phyloP scores from a whole-genome alignment of 2,113 vertebrate species.

The Apus apus region DNA sequence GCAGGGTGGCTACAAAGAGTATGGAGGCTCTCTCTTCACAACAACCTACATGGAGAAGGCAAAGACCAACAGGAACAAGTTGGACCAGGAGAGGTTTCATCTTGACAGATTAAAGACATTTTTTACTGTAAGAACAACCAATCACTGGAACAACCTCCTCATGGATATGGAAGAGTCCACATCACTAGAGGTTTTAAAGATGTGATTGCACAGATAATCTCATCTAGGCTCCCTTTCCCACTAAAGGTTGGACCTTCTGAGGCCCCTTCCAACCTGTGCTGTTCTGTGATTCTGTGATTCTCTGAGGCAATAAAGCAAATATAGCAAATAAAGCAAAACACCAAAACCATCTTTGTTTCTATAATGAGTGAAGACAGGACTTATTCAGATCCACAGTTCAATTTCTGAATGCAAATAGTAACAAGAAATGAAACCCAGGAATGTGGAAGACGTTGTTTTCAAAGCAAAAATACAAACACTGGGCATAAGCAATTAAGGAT shows the following conservation, averaged over 20 bases:
- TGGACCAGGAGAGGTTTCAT: background rate
- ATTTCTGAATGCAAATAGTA: background rate
- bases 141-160: background rate
- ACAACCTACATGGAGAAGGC: background rate
- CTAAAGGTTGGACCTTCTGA: background rate
- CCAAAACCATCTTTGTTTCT: background rate
- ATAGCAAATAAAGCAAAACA: background rate
- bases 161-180: accelerated
- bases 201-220: background rate
- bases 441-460: background rate
- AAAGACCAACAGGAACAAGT: background rate
- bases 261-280: background rate
- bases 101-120: background rate
- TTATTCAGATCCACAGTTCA: background rate
- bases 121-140: background rate
- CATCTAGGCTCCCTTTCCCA: background rate
- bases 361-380: background rate
- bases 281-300: background rate
- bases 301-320: background rate
- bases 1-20: background rate
- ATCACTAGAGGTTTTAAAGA: background rate
- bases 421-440: background rate
- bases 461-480: background rate
- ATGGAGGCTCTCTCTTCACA: background rate
- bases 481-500: constrained; percentile 35